These are phyloP conservation scores for Caprella mutica DNA, from an alignment of 2,888 invertebrate genomes.

Conservation along the genomic window DNA sequence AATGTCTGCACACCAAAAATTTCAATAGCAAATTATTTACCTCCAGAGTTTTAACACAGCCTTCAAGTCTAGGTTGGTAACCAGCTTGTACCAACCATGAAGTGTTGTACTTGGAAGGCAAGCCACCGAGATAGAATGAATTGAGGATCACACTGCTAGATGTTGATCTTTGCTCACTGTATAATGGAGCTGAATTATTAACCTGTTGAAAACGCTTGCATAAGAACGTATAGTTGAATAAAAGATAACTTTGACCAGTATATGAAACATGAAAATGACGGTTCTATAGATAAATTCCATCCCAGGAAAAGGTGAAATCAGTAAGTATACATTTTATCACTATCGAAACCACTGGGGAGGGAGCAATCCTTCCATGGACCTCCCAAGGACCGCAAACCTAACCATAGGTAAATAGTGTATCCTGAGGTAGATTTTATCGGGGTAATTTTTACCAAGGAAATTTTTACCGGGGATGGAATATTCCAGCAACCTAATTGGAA, in stretches of 20 bases:
- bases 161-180: constrained; percentile 29
- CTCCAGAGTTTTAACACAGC: constrained; percentile 31
- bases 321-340: no score
- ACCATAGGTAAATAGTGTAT: no score
- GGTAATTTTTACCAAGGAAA: no score
- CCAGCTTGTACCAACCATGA: constrained; percentile 31
- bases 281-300: not conserved
- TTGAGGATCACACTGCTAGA: constrained; percentile 17
- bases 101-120: constrained; percentile 24
- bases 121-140: constrained; percentile 23
- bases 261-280: not conserved
- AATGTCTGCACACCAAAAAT: no score
- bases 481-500: not conserved
- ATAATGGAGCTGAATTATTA: constrained; percentile 26
- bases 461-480: no score
- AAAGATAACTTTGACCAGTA: not conserved
- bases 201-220: constrained; percentile 17
- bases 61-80: constrained; percentile 26
- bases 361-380: no score
- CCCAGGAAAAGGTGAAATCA: no score
- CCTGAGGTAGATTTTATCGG: no score
- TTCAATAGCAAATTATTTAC: no score
- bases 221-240: no score
- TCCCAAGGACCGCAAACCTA: no score
- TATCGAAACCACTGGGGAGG: no score